Evolutionary conservation across 2,113 vertebrate genomes (phyloP).

Genomic region (Hippocampus zosterae): DNA sequence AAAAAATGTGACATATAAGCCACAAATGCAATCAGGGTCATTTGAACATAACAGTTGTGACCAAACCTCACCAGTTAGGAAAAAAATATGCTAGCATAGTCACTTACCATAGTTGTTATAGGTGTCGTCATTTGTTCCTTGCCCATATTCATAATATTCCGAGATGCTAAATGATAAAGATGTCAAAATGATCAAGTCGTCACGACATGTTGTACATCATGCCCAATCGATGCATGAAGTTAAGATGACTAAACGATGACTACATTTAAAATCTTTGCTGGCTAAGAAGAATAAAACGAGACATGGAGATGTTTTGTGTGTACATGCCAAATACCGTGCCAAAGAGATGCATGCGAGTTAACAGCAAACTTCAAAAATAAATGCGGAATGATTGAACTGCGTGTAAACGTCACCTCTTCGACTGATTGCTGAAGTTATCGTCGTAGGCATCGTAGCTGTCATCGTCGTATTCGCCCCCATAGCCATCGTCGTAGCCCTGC

Average conservation of each 20-base stretch:
- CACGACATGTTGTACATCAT: neutral
- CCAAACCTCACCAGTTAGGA: neutral
- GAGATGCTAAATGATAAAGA: constrained; percentile 80
- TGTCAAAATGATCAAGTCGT: constrained; percentile 7
- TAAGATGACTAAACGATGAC: neutral
- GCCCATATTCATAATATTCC: constrained; percentile 94
- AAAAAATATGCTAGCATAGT: constrained; percentile 26
- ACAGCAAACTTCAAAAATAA: neutral
- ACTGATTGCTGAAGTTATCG: constrained; percentile 83
- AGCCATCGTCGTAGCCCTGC: constrained; percentile 92
- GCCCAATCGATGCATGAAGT: neutral
- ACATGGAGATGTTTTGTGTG: neutral
- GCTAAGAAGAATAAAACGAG: neutral
- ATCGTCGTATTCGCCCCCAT: constrained; percentile 91
- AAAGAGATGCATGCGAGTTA: neutral
- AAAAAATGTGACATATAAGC: too few species aligned
- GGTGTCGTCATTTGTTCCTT: constrained; percentile 84
- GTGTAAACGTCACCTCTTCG: constrained; percentile 80
- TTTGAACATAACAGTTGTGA: too few species aligned
- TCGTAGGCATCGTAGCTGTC: constrained; percentile 89
- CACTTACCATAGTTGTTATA: constrained; percentile 94
- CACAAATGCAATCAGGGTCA: too few species aligned
- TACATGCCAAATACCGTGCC: constrained; percentile 5
- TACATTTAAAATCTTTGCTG: neutral
- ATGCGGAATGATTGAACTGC: neutral